Base-by-base conservation (phyloP, 2,888 invertebrate species). In the Apodemia duryi region DNA sequence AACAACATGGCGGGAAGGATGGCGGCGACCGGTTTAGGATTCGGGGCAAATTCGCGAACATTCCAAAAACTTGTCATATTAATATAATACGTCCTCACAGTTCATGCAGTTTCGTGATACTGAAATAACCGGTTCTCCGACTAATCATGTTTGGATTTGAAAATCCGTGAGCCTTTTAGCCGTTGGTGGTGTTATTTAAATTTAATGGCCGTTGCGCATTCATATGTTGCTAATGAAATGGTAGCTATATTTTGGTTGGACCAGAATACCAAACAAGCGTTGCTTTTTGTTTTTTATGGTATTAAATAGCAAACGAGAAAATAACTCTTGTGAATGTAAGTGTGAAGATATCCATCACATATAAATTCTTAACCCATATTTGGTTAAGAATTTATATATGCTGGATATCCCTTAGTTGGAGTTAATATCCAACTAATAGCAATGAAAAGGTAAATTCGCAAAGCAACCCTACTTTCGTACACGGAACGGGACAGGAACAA, bases 1-100 rank as follows among this genome's bases (percentile, higher is more conserved):
- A 81, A 82, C 83, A 81, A 87, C 80, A 88, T 88, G 88, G 88
- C 86, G 86, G 88, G 89, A 88, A 84, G 84, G 79, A 63, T 61
- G 67, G 66, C 67, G 84, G 70, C 69, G 80, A 85, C 88, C 85
- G 86, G 88, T 87, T 85, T 81, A 72, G 71, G 76, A 75, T 74
- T 76, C 73, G 77, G 70, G 67, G 71, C 75, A 74, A 80, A 82
- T 85, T 84, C 75, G 83, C 84, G 81, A 84, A 75, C 72, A 71
- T 74, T 76, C 76, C 77, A 73, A 78, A 76, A 77, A 75, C 75
- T 79, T 77, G 76, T 78, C 79, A 74, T 80, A 79, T 82, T 81
- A 80, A 75, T 74, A 74, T 77, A 66, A 72, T 72, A 85, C 87
- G 87, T 87, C 85, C 82, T 78, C 76, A 78, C 85, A 76, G 82